Base-by-base conservation (phyloP, 2,113 vertebrate species). In the Fregata magnificens region DNA sequence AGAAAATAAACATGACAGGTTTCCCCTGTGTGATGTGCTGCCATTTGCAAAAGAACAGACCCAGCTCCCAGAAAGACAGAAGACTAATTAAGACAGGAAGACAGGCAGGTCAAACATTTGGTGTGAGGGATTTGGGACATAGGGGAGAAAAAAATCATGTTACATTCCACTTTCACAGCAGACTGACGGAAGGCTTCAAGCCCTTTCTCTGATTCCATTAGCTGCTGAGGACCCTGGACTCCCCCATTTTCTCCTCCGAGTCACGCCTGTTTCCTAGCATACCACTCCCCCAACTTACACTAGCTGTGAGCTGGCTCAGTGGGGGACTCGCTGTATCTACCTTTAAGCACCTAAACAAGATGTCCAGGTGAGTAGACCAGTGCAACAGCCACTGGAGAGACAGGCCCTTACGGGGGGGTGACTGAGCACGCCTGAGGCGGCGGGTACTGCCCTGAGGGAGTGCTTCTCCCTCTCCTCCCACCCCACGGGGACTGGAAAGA, bases 1-100 rank as follows among this genome's bases (percentile, higher is more conserved):
- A 91, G 97, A 98, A 98, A 98, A 98, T 97, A 98, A 98, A 98
- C 98, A 98, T 63, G 96, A 97, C 97, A 97, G 88, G 90, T 92
- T 92, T 96, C 58, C 88, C 82, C 62, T 86, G 95, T 97, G 97
- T 97, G 97, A 97, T 97, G 97, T 97, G 90, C 86, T 96, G 89
- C 96, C 88, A 98, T 98, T 98, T 98, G 98, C 98, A 98, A 98
- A 98, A 98, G 98, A 97, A 97, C 97, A 93, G 98, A 84, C 90
- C 85, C 87, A 88, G 25, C 87, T 97, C 96, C 73, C 94, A 97
- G 96, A 97, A 95, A 95, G 97, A 92, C 96, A 87, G 94, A 96
- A 97, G 96, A 97, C 96, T 98, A 98, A 98, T 98, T 97, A 98
- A 98, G 96, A 85, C 94, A 82, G 96, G 97, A 96, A 98, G 96